Conservation (phyloP, 2,113 vertebrate genomes). For the Dipodomys merriami region DNA sequence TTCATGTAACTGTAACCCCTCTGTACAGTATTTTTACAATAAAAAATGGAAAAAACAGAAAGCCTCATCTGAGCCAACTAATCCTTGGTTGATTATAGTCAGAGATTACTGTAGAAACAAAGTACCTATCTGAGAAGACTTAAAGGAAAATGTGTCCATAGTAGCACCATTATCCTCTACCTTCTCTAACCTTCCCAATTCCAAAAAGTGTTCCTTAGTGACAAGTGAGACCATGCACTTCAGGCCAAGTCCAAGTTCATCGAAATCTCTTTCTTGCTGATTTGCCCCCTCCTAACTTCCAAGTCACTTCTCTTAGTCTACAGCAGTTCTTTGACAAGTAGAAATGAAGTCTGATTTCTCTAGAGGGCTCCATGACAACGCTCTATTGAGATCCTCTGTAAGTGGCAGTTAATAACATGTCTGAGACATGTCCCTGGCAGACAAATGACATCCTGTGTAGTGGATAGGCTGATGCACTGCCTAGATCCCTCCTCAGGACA, state of each 20-base stretch:
- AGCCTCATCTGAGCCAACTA: background rate
- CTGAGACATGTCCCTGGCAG: background rate
- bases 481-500: background rate
- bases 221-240: background rate
- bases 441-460: background rate
- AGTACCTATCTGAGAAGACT: background rate
- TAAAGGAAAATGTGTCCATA: background rate
- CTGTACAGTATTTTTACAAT: too few species aligned
- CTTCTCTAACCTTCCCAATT: background rate
- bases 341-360: background rate
- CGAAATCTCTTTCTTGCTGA: background rate
- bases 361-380: background rate
- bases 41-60: background rate
- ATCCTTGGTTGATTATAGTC: background rate
- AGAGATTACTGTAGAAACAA: background rate
- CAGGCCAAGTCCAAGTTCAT: background rate
- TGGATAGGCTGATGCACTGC: background rate
- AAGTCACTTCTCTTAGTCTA: background rate
- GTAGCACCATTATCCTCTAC: background rate
- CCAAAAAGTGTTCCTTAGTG: background rate
- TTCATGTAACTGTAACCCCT: too few species aligned
- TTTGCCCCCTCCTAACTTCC: background rate
- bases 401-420: background rate
- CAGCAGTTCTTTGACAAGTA: background rate
- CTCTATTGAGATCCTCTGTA: slow-evolving; percentile 6